A percentile compares a stretch with the other conserved stretches of the same genome.
Evolutionary conservation across 1,140 invertebrate species (phyloP).

Genomic region (Drosophila dunni): DNA sequence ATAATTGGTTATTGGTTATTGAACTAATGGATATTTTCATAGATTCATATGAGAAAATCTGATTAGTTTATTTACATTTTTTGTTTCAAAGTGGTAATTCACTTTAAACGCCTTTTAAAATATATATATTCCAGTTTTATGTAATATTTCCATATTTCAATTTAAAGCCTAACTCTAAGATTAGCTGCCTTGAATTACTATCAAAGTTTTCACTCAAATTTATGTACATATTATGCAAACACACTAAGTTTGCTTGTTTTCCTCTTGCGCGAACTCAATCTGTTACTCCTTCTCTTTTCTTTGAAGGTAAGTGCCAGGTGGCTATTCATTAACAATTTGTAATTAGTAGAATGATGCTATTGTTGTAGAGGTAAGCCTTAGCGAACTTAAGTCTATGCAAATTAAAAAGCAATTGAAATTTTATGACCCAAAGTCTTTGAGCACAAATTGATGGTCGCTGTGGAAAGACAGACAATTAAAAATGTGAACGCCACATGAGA

Average conservation of each 20-base stretch:
- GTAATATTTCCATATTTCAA: neutral
- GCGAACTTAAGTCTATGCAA: slow-evolving; percentile 68
- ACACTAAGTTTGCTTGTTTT: slow-evolving; percentile 32
- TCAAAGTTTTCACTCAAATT: slow-evolving; percentile 39
- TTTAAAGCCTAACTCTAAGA: neutral
- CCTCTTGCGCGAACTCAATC: neutral
- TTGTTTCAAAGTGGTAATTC: too few species aligned
- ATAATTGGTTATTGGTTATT: neutral
- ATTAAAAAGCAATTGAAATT: slow-evolving; percentile 81
- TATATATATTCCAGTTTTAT: too few species aligned
- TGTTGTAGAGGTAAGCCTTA: slow-evolving; percentile 46
- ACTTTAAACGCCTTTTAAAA: too few species aligned
- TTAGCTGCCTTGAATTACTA: slow-evolving; percentile 29
- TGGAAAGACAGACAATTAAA: slow-evolving; percentile 62
- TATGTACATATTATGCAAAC: slow-evolving; percentile 42
- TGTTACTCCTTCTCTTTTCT: slow-evolving; percentile 9
- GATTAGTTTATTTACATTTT: too few species aligned
- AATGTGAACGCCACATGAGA: slow-evolving; percentile 71
- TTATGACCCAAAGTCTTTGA: slow-evolving; percentile 64
- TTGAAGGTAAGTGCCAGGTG: slow-evolving; percentile 63
- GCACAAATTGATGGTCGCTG: slow-evolving; percentile 64
- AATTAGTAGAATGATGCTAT: slow-evolving; percentile 58
- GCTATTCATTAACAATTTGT: slow-evolving; percentile 73
- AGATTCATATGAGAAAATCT: too few species aligned
- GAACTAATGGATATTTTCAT: neutral